Evolutionary conservation across 2,113 vertebrate genomes (phyloP).

Genomic region (Jacana jacana): DNA sequence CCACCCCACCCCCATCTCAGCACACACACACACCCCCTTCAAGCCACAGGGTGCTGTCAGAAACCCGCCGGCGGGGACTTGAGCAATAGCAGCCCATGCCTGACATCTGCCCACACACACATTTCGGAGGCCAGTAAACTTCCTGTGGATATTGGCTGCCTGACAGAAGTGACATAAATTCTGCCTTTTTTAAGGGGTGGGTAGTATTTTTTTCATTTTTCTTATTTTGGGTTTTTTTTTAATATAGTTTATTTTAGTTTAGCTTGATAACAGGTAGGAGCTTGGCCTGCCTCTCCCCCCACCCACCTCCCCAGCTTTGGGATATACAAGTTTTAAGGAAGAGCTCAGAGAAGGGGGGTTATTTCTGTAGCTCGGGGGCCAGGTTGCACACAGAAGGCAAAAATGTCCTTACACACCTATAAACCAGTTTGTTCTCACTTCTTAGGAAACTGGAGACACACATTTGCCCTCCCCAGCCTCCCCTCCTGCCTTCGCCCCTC

Average conservation of each 20-base stretch:
- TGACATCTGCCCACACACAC: constrained; percentile 53
- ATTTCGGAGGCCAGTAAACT: constrained; percentile 25
- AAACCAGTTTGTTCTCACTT: not conserved
- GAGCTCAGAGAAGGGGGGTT: not conserved
- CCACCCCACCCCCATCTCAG: no score
- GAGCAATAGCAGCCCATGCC: constrained; percentile 22
- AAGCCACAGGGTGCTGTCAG: not conserved
- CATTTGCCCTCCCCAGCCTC: not conserved
- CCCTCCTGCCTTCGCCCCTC: not conserved
- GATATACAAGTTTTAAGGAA: not conserved
- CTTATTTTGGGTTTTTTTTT: no score
- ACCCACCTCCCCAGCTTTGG: not conserved
- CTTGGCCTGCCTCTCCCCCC: not conserved
- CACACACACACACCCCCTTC: no score
- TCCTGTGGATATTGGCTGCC: constrained; percentile 53
- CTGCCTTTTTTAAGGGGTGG: constrained; percentile 10
- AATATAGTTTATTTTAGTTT: no score
- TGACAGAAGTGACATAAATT: constrained; percentile 15
- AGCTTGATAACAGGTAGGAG: constrained; percentile 5
- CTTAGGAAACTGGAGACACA: not conserved
- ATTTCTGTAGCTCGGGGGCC: not conserved
- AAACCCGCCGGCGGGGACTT: not conserved
- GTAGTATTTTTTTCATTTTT: not conserved
- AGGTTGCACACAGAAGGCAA: not conserved
- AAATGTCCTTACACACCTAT: accelerated